Evolutionary conservation across 2,113 vertebrate genomes (phyloP).

Genomic region (Myxocyprinus asiaticus): DNA sequence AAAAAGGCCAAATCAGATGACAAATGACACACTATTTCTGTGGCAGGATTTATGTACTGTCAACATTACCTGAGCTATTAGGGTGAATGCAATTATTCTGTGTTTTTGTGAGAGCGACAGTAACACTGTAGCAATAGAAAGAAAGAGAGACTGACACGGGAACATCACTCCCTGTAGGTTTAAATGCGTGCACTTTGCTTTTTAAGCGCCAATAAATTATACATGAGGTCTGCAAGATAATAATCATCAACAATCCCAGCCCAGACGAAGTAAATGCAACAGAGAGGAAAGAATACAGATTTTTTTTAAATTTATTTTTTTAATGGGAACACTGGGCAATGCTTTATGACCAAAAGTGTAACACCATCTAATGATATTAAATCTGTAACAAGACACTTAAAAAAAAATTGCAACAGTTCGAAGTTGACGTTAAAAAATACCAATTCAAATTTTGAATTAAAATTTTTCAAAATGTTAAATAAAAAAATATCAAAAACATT

Average conservation of each 20-base stretch:
- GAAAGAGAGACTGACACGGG: conserved; percentile 60
- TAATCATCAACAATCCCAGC: conserved; percentile 56
- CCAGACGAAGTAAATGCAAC: neutral
- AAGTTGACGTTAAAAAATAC: too few relatives aligned
- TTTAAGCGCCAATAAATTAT: conserved; percentile 75
- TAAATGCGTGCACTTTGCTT: conserved; percentile 73
- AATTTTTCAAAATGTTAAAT: too few relatives aligned
- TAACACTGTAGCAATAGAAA: conserved; percentile 42
- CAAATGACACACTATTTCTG: conserved; percentile 77
- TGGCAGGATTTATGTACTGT: conserved; percentile 81
- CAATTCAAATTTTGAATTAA: too few relatives aligned
- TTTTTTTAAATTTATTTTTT: too few relatives aligned
- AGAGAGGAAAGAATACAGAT: too few relatives aligned
- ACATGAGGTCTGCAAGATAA: conserved; percentile 75
- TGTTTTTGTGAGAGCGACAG: conserved; percentile 56
- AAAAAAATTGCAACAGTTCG: too few relatives aligned
- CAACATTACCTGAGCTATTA: conserved; percentile 80
- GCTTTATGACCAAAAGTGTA: too few relatives aligned
- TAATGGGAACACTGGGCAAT: too few relatives aligned
- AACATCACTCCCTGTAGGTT: conserved; percentile 67
- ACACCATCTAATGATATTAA: too few relatives aligned
- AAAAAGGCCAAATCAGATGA: conserved; percentile 78
- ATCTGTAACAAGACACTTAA: too few relatives aligned
- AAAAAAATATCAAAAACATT: too few relatives aligned
- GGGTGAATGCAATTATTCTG: conserved; percentile 76